Percentiles rank a stretch among this genome's conserved stretches.
phyloP scores from a whole-genome alignment of 2,888 invertebrate species.

The Acrobasis suavella region DNA sequence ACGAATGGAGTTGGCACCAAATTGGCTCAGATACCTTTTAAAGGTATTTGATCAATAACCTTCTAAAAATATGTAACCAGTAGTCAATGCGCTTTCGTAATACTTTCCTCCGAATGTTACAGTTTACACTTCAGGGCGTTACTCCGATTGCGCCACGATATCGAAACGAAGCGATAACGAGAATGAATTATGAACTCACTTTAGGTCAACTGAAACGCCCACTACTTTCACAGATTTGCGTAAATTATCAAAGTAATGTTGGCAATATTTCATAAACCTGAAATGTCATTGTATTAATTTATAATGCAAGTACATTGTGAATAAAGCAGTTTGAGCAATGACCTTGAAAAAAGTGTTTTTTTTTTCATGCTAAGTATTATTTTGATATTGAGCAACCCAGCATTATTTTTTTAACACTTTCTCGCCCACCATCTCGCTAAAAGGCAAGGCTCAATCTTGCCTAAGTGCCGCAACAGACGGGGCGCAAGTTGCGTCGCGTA shows the following conservation, averaged over 20 bases:
- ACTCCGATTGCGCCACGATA: slow-evolving; percentile 6
- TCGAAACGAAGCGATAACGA: slow-evolving; percentile 6
- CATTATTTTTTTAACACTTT: no score
- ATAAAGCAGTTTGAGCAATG: not conserved
- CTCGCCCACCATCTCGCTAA: no score
- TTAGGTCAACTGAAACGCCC: not conserved
- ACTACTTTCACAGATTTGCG: slow-evolving; percentile 12
- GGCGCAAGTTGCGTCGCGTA: no score
- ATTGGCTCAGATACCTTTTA: not conserved
- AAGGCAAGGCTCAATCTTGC: no score
- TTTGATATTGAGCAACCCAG: no score
- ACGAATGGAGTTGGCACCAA: no score
- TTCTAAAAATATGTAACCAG: not conserved
- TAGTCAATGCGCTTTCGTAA: not conserved
- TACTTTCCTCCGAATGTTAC: slow-evolving; percentile 7
- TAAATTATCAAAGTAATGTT: not conserved
- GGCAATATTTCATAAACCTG: not conserved
- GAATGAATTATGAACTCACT: not conserved
- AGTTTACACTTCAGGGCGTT: slow-evolving; percentile 9
- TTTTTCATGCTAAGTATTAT: no score
- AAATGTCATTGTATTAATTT: not conserved
- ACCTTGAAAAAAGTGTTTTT: no score
- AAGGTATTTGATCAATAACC: not conserved
- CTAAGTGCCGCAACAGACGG: no score
- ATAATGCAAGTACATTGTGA: not conserved